Evolutionary conservation across 1,140 invertebrate genomes (phyloP).

Genomic region (Cydia splendana): DNA sequence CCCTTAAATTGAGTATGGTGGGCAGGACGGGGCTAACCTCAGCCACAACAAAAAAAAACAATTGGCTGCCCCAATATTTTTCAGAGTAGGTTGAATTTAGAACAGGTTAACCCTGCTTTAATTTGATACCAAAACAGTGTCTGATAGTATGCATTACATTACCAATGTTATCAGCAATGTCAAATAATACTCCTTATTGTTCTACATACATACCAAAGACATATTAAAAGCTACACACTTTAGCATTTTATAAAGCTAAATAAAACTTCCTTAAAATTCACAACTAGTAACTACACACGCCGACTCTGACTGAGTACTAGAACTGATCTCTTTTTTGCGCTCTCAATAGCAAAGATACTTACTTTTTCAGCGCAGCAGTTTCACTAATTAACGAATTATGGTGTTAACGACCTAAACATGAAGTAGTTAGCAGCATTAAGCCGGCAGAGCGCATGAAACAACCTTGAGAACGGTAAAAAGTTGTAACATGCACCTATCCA

Average conservation of each 20-base stretch:
- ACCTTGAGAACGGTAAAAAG: conserved; percentile 15
- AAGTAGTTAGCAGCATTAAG: conserved; percentile 4
- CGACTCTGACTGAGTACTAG: neutral
- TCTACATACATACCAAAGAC: conserved; percentile 11
- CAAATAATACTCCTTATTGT: neutral
- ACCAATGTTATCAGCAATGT: neutral
- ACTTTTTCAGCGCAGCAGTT: conserved; percentile 1
- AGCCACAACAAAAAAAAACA: no score
- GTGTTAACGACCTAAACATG: conserved; percentile 9
- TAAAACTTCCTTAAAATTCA: neutral
- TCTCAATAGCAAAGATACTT: conserved; percentile 5
- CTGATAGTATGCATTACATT: neutral
- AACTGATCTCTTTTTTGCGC: neutral
- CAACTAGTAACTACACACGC: neutral
- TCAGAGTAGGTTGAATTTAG: no score
- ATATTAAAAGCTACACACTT: conserved; percentile 20
- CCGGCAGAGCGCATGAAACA: neutral
- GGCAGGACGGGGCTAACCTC: no score
- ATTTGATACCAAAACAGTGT: neutral
- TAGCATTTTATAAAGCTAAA: neutral
- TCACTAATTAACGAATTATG: conserved; percentile 17
- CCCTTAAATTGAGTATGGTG: no score
- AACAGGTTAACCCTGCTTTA: neutral
- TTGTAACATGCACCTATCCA: neutral
- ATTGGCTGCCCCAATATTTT: no score